Base-by-base conservation (phyloP, 2,113 vertebrate species). In the Hippocampus mohnikei region DNA sequence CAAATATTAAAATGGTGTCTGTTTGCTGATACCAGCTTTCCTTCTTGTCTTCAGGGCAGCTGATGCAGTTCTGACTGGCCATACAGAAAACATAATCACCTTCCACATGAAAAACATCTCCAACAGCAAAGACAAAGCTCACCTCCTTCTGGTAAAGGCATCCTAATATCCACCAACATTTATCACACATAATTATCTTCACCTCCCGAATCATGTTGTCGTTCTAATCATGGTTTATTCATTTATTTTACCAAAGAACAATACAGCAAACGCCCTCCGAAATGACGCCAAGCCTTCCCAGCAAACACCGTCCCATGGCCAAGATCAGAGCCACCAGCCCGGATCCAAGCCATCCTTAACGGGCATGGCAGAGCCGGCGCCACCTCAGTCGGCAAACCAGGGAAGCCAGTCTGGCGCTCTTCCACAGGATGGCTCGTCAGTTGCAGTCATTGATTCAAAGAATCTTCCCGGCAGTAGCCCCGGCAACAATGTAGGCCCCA, bases 101-200 rank as follows among this genome's bases (percentile, higher is more conserved):
- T 99, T 98, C 92, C 97, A 99, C 82, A 95, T 97, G 91, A 97
- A 98, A 92, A 98, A 97, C 92, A 95, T 96, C 92, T 98, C 96
- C 76, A 96, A 94, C 90, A 94, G 91, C 94, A 98, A 98, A 91
- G 90, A 98, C 82, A 94, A 96, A 90, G 95, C 94, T 90, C 93
- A 95, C 90, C 94, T 93, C 79, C 93, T 93, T 79, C 93, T 95
- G 95, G 96, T 99, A 95, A 86, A 73, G 11, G 78, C 44, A 8
- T 50, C 13, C 18, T 41, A n/a, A 20, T 53, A 66, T 42, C 44
- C n/a, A 37, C 42, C 56, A 11, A 37, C 50, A 41, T 55, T 16
- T 56, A 15, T 53, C 42, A 64, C 29, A 27, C 12, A 41, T 37
- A 27, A 23, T 69, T 53, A 21, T 42, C 18, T 69, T 33, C 41